phyloP scores from a whole-genome alignment of 2,888 invertebrate genomes.

The Drosophila infuscata region DNA sequence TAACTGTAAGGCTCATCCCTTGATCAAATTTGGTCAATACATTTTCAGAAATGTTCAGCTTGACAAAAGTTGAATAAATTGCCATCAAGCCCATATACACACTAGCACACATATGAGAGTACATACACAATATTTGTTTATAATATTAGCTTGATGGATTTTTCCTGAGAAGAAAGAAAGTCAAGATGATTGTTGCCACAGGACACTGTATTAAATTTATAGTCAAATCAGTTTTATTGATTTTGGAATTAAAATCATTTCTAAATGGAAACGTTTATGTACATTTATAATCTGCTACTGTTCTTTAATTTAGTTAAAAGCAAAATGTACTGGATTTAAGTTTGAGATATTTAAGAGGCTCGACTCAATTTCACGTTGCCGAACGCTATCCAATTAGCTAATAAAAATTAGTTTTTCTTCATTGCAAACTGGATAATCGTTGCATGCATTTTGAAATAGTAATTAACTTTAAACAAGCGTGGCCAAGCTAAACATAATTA shows the following conservation, averaged over 20 bases:
- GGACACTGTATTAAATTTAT: constrained; percentile 18
- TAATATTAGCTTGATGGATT: constrained; percentile 35
- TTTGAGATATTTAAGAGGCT: not conserved
- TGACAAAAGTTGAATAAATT: constrained; percentile 54
- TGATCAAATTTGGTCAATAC: constrained; percentile 68
- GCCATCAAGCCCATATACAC: constrained; percentile 9
- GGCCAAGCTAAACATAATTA: constrained; percentile 65
- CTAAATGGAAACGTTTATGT: not conserved
- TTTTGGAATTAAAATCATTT: not conserved
- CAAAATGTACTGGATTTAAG: not conserved
- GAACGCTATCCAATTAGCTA: constrained; percentile 33
- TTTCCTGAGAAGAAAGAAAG: constrained; percentile 27
- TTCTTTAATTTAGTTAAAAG: not conserved
- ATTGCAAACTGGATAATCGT: constrained; percentile 19
- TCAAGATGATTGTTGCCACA: constrained; percentile 21
- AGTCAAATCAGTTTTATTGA: constrained; percentile 18
- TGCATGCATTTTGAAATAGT: constrained; percentile 66
- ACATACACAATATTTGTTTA: constrained; percentile 20
- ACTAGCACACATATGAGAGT: constrained; percentile 3
- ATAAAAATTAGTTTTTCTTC: constrained; percentile 36
- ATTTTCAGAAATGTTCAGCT: constrained; percentile 53
- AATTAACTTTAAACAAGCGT: constrained; percentile 66
- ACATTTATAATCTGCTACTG: not conserved
- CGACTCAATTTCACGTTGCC: not conserved
- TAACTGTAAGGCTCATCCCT: constrained; percentile 49